A percentile compares a stretch with the other conserved stretches of the same genome.
These are phyloP conservation scores for Eubasilissa splendida DNA, from an alignment of 2,888 invertebrate genomes.

Conservation along the genomic window DNA sequence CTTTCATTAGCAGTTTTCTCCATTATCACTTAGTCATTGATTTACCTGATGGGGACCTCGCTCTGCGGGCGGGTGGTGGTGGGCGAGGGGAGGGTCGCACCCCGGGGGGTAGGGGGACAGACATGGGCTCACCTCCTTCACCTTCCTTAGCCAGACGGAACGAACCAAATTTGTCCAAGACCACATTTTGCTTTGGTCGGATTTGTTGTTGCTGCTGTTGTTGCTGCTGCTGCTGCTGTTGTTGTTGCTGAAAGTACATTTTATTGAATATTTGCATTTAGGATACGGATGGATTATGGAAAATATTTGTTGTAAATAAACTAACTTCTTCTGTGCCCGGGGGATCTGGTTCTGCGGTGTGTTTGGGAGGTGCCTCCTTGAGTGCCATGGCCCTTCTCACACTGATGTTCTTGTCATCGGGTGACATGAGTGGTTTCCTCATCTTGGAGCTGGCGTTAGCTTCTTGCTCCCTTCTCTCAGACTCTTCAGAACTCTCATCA, in stretches of 20 bases:
- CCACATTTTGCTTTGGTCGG: slow-evolving; percentile 73
- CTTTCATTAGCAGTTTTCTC: background rate
- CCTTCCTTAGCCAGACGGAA: slow-evolving; percentile 77
- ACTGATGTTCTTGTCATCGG: slow-evolving; percentile 74
- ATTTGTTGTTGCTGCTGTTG: slow-evolving; percentile 61
- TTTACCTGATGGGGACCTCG: slow-evolving; percentile 54
- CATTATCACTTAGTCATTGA: background rate
- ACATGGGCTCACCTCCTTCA: slow-evolving; percentile 62
- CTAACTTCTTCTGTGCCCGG: slow-evolving; percentile 70
- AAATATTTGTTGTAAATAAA: background rate
- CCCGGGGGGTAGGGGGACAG: slow-evolving; percentile 68
- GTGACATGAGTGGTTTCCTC: slow-evolving; percentile 61
- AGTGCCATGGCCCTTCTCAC: slow-evolving; percentile 76
- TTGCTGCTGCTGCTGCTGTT: slow-evolving; percentile 1
- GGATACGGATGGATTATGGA: background rate
- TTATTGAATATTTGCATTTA: slow-evolving; percentile 29
- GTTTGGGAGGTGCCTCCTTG: slow-evolving; percentile 74
- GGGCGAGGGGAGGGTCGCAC: slow-evolving; percentile 68
- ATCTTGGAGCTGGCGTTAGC: slow-evolving; percentile 53
- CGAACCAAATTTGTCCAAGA: slow-evolving; percentile 82
- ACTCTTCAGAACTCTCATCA: slow-evolving; percentile 71
- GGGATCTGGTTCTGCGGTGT: slow-evolving; percentile 72
- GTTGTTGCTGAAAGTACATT: background rate
- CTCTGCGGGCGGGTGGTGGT: slow-evolving; percentile 62
- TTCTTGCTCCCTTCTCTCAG: slow-evolving; percentile 63